Base-by-base conservation (phyloP, 64 coral and sea anemone genomes). In the Hydrozoanthus tunicans region DNA sequence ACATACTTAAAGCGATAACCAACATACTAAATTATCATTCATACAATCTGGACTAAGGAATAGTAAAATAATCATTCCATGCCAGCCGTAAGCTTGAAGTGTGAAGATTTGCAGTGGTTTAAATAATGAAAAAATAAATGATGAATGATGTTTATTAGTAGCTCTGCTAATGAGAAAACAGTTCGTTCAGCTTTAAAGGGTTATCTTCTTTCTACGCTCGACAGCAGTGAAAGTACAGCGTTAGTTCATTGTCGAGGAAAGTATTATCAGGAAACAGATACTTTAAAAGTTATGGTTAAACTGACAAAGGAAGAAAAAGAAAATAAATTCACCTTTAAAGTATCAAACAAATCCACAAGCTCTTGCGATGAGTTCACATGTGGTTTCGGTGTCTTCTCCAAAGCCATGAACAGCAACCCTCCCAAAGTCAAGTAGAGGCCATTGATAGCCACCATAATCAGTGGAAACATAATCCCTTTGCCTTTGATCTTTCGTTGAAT, bases 361-460 rank as follows among this genome's bases (percentile, higher is more conserved):
- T 97, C 95, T 86, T 97, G 80, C 6, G 95, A 92, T 24, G 95
- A 81, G 73, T 85, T 94, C 8, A 94, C 81, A 23, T 53, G 56
- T 9, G 91, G 82, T 62, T 77, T 77, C 52, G 95, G 95, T 64
- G 82, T 79, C 60, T 62, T 89, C 17, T 97, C 95, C 0, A 97
- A 4, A 9, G 76, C 77, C 95, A 97, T 97, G 13, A 97, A 96
- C n/a, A 94, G 52, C 51, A 97, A 56, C 59, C 95, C 95, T 3
- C 95, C 95, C 25, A 97, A 32, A 57, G 91, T 90, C 7, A 97
- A 82, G 58, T 94, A 97, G 17, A 94, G 3, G 3, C 82, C 80
- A 64, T 97, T 97, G 3, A 94, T 43, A 9, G 89, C 3, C 17
- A 97, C 69, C 92, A 97, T 91, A 5, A 97, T 89, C 10, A 97